phyloP scores from a whole-genome alignment of 2,797 vertebrate genomes.

The Artibeus jamaicensis region DNA sequence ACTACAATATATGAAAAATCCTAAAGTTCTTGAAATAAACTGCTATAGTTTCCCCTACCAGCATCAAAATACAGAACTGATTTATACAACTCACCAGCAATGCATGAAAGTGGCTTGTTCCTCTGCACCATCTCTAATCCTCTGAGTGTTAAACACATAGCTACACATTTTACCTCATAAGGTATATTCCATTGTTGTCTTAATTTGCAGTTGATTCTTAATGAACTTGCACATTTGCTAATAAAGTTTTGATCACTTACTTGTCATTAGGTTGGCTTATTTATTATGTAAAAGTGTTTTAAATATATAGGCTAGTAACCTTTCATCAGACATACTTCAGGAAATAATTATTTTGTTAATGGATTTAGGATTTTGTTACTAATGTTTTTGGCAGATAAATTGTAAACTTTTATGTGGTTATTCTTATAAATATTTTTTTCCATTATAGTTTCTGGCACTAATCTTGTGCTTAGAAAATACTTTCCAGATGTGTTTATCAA shows the following conservation, averaged over 20 bases:
- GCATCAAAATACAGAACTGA: neutral
- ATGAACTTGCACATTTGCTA: conserved; percentile 30
- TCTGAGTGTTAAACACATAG: neutral
- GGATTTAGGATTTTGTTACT: neutral
- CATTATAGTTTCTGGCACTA: neutral
- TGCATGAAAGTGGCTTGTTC: neutral
- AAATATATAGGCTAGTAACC: neutral
- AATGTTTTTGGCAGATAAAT: neutral
- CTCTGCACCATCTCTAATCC: neutral
- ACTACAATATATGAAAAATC: conserved; percentile 12
- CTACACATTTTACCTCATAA: neutral
- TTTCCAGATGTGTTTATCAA: neutral
- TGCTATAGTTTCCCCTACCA: neutral
- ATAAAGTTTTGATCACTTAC: neutral
- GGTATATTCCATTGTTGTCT: neutral
- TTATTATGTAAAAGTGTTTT: conserved; percentile 4
- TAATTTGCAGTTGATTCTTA: conserved; percentile 35
- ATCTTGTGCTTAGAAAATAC: neutral
- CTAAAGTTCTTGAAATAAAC: neutral
- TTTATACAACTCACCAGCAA: neutral
- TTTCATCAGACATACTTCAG: neutral
- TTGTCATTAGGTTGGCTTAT: neutral
- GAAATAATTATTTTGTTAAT: conserved; percentile 12
- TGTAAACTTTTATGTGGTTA: neutral
- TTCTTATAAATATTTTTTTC: conserved; percentile 5